Base-by-base conservation (phyloP, 2,113 vertebrate species). In the Microtus ochrogaster region DNA sequence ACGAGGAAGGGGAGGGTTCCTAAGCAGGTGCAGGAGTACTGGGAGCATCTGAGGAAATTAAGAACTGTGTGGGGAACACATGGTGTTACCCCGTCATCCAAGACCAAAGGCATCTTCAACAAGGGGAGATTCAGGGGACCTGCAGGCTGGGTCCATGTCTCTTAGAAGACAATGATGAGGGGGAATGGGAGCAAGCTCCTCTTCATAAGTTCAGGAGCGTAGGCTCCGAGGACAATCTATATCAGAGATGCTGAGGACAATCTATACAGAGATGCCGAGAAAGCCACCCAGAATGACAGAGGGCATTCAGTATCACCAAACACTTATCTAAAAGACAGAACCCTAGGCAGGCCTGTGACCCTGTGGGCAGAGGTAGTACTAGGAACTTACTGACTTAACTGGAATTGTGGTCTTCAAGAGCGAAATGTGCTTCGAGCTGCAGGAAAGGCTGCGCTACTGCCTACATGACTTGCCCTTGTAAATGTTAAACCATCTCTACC, bases 401-500 rank as follows among this genome's bases (percentile, higher is more conserved):
- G 39, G 36, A 92, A 74, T 17, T 2, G 1, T 11, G 49, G 30
- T 76, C 79, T 93, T 93, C 11, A 21, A 77, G 33, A 90, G 58
- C 28, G 47, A 70, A 63, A 21, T 36, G 91, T 36, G 76, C 58
- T 76, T 91, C 86, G 58, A 82, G 58, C 63, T n/a, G 49, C 52
- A 52, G 47, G 77, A 92, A 94, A 44, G 26, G 33, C 22, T n/a
- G 21, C 3, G 4, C 33, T 44, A 5, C 4, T 33, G n/a, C 49
- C 61, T 24, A 0, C 14, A 24, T 3, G 11, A 79, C 76, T 74
- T 91, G 74, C 83, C 39, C 68, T 17, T 61, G 22, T n/a, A 73
- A 10, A 58, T 73, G 93, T 89, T 89, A 95, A 90, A 63, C 44
- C 81, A 47, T 89, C 76, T 93, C 58, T 91, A 86, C 88, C 89